phyloP scores from a whole-genome alignment of 2,888 invertebrate genomes.

The Lysandra coridon region DNA sequence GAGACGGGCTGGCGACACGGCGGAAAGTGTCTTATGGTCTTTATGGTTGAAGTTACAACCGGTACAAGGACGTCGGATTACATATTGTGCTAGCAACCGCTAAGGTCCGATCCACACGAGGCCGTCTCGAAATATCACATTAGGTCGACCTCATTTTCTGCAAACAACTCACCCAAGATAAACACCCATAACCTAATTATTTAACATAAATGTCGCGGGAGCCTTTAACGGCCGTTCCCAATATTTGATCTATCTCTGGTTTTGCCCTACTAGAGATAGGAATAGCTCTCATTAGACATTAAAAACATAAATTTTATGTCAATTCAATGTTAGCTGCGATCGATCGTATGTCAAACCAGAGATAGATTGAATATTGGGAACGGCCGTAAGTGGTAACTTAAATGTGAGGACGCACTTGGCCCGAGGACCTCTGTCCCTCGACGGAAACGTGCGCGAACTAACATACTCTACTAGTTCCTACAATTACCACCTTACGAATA shows the following conservation, averaged over 20 bases:
- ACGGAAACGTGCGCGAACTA: slow-evolving; percentile 41
- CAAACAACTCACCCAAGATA: background rate
- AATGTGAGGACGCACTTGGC: slow-evolving; percentile 51
- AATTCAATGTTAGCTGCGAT: too few species aligned
- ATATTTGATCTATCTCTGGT: too few species aligned
- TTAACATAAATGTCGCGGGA: slow-evolving; percentile 26
- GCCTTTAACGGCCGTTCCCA: too few species aligned
- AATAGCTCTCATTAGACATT: too few species aligned
- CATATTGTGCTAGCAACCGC: background rate
- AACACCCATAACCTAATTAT: slow-evolving; percentile 11
- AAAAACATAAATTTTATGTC: too few species aligned
- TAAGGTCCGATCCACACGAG: slow-evolving; percentile 1
- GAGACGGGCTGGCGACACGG: slow-evolving; percentile 7
- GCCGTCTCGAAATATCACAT: background rate
- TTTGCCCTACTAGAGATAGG: too few species aligned
- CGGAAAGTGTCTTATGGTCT: slow-evolving; percentile 15
- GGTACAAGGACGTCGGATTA: slow-evolving; percentile 17
- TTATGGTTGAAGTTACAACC: slow-evolving; percentile 19
- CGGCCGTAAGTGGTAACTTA: slow-evolving; percentile 33
- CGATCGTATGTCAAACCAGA: too few species aligned
- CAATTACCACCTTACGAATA: background rate
- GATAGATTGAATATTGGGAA: too few species aligned
- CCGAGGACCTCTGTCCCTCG: slow-evolving; percentile 45
- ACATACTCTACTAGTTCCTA: background rate
- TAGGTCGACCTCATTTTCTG: background rate